Evolutionary conservation across 2,888 invertebrate genomes (phyloP), one percentile per base, ranked within the genome.

Genomic region (Drosophila suboccidentalis): DNA sequence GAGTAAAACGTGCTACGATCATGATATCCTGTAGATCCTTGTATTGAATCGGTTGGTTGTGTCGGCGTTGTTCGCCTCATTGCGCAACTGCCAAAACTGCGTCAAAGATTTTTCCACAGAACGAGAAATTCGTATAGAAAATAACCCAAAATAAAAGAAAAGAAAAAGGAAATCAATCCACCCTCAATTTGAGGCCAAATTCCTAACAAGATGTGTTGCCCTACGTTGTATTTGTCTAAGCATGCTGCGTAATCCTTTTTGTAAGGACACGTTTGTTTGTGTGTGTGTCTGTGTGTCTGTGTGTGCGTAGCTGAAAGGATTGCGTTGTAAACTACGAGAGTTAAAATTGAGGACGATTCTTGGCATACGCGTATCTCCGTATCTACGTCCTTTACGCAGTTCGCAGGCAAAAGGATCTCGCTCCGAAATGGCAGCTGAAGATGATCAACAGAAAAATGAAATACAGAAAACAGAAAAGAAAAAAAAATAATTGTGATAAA

Each of bases 241-340:
- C 80, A 79, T 80, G 78, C 79, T 78, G 87, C 87, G 87, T 91
- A 91, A 91, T 91, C 90, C 90, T 91, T 91, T 91, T 91, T 90
- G 91, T 91, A 82, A 84, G 78, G 82, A 78, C 91, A 91, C 90
- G 91, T 89, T 73, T 62, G 38, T 49, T 46, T 66, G 71, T 78
- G 47, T 67, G 69, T 53, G 58, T 74, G 47, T 62, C 10, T 67
- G 69, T 53, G 58, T 74, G 47, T 62, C 10, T 46, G 71, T 70
- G 54, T 59, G 68, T 46, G 72, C 68, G 70, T 70, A 67, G 63
- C 67, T 85, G 71, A 88, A 88, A 89, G 87, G 87, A 88, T 88
- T 89, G 77, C 57, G 73, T 62, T 67, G 76, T 63, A 60, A 26
- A 26, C 6, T 26, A 26, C 76, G 69, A 53, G 67, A 75, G 72